phyloP scores from a whole-genome alignment of 2,113 vertebrate genomes.

The Eurystomus gularis region DNA sequence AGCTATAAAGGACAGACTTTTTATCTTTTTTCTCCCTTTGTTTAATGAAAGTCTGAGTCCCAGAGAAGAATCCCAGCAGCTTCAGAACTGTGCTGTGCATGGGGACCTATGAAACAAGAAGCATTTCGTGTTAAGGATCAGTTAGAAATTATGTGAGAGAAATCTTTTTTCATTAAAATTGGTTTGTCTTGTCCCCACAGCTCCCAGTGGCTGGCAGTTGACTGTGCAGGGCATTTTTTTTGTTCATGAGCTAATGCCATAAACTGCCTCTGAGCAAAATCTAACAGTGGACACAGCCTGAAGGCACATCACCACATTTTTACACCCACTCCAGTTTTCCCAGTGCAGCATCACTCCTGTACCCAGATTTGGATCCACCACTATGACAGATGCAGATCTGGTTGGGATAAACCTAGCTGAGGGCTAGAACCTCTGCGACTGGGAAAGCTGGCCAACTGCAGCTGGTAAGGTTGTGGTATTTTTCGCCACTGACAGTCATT shows the following conservation, averaged over 20 bases:
- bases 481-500: neutral
- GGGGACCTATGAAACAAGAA: neutral
- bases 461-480: neutral
- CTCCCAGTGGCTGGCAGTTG: neutral
- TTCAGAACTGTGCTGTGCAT: neutral
- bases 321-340: neutral
- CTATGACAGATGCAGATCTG: neutral
- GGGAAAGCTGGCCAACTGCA: neutral
- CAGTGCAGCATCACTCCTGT: accelerated
- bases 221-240: neutral
- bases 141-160: neutral
- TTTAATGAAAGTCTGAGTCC: conserved; percentile 1
- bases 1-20: neutral
- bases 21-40: neutral
- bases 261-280: neutral
- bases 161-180: neutral
- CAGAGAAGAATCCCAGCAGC: neutral
- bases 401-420: neutral
- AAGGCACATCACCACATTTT: neutral
- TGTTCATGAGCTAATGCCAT: neutral
- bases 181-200: neutral
- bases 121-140: neutral
- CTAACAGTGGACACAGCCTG: neutral
- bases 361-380: neutral
- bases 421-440: neutral